Evolutionary conservation across 2,797 vertebrate species (phyloP), one percentile per base, ranked within the genome.

Genomic region (Melanotaenia boesemani): DNA sequence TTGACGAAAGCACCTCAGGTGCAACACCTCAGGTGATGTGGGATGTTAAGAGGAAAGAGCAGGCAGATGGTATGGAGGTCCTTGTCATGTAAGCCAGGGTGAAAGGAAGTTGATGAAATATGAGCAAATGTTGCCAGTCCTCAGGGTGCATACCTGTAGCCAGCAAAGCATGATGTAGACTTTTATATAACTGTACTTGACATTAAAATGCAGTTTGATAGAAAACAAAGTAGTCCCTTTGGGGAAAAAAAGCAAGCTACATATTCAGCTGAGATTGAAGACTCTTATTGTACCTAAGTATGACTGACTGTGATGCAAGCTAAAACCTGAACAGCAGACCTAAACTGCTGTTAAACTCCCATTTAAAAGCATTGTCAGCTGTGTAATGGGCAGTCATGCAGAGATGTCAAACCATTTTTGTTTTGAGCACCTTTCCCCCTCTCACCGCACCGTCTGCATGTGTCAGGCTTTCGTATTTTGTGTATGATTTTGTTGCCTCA

Each of bases 401-500:
- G 74, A 80, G 74, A 82, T 67, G 81, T 81, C 70, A 81, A 79
- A 80, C 63, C 0, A 34, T 68, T 74, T 72, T 36, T 36, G 58
- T 64, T 8, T 15, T 52, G 34, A 75, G 32, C 63, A 74, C 67
- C 74, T 78, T 54, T 67, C 13, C 4, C 59, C 32, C 20, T 50
- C 39, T 62, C 6, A 41, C 56, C 72, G 48, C n/a, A 12, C 52
- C 24, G 68, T 81, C 72, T 82, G 72, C 41, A 63, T 72, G 57
- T 76, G 34, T 76, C 79, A 71, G 70, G 44, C 70, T 63, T 91
- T 80, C 63, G 60, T 66, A 64, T 74, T 74, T 73, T 76, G 85
- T 76, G 80, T 86, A 68, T 86, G 85, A 86, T 82, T 88, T 76
- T 74, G 56, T 86, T 82, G 70, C 89, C 84, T 90, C 63, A 48